Evolutionary conservation across 2,888 invertebrate genomes (phyloP), one percentile per base, ranked within the genome.

Genomic region (Trimorus sp.): DNA sequence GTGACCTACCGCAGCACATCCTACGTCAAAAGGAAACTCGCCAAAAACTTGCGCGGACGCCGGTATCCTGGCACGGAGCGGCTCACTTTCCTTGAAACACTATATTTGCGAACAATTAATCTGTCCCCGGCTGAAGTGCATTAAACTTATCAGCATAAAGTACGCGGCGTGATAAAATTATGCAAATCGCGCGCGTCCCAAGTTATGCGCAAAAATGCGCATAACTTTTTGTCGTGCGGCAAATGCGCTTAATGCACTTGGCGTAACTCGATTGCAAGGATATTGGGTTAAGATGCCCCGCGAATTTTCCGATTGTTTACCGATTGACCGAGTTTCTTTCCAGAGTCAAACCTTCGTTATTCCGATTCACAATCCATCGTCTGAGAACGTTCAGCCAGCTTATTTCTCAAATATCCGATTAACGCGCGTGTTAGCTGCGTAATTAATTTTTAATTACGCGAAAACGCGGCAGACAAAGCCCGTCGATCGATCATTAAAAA

Each of bases 31-130:
- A 78, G 77, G 77, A 73, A 82, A 73, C 77, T 82, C 73, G 69
- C 82, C 65, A 69, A 82, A 78, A 77, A 82, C 82, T 82, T 78
- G 82, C 69, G 62, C 68, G 70, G 77, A 71, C 56, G 82, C 56
- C 77, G 38, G 53, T 77, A 82, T 82, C 82, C 82, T 78, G 82
- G 82, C 82, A 82, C 82, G 73, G 65, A 82, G 69, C 36, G 65
- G 77, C 59, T 82, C 73, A 58, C 77, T 76, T 73, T 77, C 45
- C 69, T 77, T 60, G 77, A 77, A 82, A 82, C 77, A 77, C 71
- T 78, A 82, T 75, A 82, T 78, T 82, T 82, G 74, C 74, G 69
- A 78, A 78, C 77, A 82, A 82, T 82, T 82, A 78, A 82, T 82
- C 81, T 77, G 73, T 78, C 68, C 45, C 48, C 53, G 53, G 42